Evolutionary conservation across 2,797 vertebrate species (phyloP).

Genomic region (Cheirogaleus major): DNA sequence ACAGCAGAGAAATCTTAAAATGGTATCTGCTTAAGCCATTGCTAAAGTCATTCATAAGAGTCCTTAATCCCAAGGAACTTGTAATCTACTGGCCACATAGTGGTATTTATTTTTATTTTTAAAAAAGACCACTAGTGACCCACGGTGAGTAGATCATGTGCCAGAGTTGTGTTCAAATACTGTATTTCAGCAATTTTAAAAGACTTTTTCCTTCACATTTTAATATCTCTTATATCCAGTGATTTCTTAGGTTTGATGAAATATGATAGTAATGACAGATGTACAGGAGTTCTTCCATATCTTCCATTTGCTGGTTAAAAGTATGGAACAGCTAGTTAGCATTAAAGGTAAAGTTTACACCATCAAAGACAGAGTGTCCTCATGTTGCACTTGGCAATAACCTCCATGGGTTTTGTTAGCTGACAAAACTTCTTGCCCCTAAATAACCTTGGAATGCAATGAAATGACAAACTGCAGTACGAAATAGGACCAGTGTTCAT

Average conservation of each 20-base stretch:
- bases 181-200: not conserved
- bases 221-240: not conserved
- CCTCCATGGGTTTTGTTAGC: not conserved
- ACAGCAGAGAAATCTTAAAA: constrained; percentile 80
- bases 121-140: not conserved
- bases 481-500: not conserved
- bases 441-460: not conserved
- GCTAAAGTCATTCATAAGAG: constrained; percentile 54
- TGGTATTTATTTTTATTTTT: constrained; percentile 14
- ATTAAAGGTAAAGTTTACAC: not conserved
- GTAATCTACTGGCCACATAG: not conserved
- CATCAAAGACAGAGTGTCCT: not conserved
- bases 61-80: constrained; percentile 5
- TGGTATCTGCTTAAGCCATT: constrained; percentile 52
- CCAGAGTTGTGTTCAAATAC: not conserved
- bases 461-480: not conserved
- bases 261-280: not conserved
- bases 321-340: not conserved
- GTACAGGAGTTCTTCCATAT: not conserved
- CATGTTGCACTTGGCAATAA: not conserved
- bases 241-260: not conserved
- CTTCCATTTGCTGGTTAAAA: not conserved
- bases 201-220: not conserved
- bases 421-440: not conserved
- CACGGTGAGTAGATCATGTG: not conserved